Percentiles rank a stretch among this genome's conserved stretches.
These are phyloP conservation scores for Tigriopus japonicus DNA, from an alignment of 1,140 invertebrate genomes.

Conservation along the genomic window DNA sequence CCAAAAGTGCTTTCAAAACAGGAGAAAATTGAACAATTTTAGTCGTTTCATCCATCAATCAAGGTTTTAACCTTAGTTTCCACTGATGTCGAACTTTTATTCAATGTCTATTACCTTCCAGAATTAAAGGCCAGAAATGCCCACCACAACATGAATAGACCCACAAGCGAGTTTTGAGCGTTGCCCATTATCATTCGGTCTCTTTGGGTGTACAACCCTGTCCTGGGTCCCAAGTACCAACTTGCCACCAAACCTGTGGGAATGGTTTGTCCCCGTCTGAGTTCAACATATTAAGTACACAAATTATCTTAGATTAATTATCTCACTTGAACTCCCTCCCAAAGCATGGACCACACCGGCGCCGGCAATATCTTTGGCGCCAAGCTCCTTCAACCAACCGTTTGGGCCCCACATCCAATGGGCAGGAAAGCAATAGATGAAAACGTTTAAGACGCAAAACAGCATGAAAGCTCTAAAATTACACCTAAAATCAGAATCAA, in stretches of 20 bases:
- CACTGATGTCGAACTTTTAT: too few relatives aligned
- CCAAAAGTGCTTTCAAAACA: constrained; percentile 48
- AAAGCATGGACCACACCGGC: constrained; percentile 75
- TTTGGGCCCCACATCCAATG: constrained; percentile 70
- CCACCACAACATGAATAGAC: constrained; percentile 81
- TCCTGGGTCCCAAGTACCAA: constrained; percentile 62
- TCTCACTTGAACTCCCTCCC: constrained; percentile 38
- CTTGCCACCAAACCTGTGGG: constrained; percentile 54
- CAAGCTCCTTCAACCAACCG: constrained; percentile 55
- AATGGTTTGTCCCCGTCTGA: not conserved
- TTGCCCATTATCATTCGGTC: constrained; percentile 44
- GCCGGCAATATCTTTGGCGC: constrained; percentile 65
- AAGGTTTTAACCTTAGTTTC: too few relatives aligned
- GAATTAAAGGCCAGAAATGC: constrained; percentile 81
- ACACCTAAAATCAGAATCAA: too few relatives aligned
- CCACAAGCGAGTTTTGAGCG: constrained; percentile 72
- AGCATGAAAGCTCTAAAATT: constrained; percentile 26
- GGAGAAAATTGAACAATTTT: constrained; percentile 46
- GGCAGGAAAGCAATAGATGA: constrained; percentile 44
- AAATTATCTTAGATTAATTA: not conserved
- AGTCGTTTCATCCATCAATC: too few relatives aligned
- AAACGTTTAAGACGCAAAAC: constrained; percentile 47
- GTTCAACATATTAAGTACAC: too few relatives aligned
- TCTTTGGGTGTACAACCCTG: constrained; percentile 45
- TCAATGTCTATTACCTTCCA: constrained; percentile 30